These are phyloP conservation scores for Gracilinanus agilis DNA, from an alignment of 2,113 vertebrate genomes.

Conservation along the genomic window DNA sequence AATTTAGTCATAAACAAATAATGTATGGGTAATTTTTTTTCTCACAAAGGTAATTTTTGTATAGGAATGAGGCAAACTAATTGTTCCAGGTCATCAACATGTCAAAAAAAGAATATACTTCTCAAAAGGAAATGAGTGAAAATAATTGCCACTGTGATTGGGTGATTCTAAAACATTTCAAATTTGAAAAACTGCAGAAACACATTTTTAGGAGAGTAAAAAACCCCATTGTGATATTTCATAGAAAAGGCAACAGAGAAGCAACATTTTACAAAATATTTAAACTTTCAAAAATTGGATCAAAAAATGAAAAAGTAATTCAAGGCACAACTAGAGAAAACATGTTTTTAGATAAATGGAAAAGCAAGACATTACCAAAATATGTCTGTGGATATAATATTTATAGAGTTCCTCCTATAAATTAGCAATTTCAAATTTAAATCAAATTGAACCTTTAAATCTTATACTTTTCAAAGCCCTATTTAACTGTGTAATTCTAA, in stretches of 20 bases:
- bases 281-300: not conserved
- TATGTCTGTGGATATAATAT: not conserved
- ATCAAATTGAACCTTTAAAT: not conserved
- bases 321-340: not conserved
- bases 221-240: not conserved
- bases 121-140: not conserved
- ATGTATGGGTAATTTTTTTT: not conserved
- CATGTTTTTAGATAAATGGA: not conserved
- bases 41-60: not conserved
- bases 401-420: not conserved
- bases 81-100: not conserved
- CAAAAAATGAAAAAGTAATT: not conserved
- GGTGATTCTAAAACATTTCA: not conserved
- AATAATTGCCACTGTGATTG: not conserved
- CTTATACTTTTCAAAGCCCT: not conserved
- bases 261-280: not conserved
- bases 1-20: not conserved
- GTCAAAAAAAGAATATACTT: not conserved
- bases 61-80: not conserved
- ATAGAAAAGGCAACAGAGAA: not conserved
- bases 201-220: not conserved
- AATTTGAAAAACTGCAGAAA: not conserved
- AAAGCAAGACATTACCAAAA: not conserved
- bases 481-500: not conserved
- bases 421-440: not conserved